Base-by-base conservation (phyloP, 2,888 invertebrate species). In the Eupithecia inturbata region DNA sequence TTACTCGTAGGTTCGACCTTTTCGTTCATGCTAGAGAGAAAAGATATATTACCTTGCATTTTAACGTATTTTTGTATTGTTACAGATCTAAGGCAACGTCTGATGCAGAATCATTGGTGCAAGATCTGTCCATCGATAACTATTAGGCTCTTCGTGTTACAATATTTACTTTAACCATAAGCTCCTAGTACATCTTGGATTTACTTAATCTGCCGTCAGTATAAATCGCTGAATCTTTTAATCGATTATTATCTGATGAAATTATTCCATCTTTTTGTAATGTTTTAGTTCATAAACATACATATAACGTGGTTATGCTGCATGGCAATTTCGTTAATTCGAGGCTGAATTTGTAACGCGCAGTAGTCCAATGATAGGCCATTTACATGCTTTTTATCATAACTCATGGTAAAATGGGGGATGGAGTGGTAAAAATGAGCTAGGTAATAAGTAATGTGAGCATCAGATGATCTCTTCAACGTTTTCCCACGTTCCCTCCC, bases 401-500 rank as follows among this genome's bases (percentile, higher is more conserved):
- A 76, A 71, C 74, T 72, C 72, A 79, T 84, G 86, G 87, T 88
- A 88, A 89, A 88, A 85, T 85, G 85, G 78, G 82, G 87, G 81
- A 88, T 91, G 91, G 85, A 91, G 90, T 84, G 87, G 89, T 80
- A 88, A 90, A 87, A 91, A 88, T 89, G 91, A 83, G 60, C 49
- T 89, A 57, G 57, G 57, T 5, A 26, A 57, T 57, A 89, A 88
- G 87, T 87, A 88, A 76, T 75, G 84, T 89, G 91, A 92, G 91
- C 88, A 81, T 77, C 72, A 81, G 81, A 81, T 86, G 80, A 86
- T 83, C 87, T 80, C 76, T 79, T 69, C 70, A 80, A 89, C 92
- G 86, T 91, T 93, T 91, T 91, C 88, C 84, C 87, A 89, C 84
- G 92, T 92, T 88, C 89, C 90, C 89, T 85, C 88, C 83, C 77